Conservation (phyloP, 92 coral and sea anemone genomes). For the Scolanthus callimorphus region DNA sequence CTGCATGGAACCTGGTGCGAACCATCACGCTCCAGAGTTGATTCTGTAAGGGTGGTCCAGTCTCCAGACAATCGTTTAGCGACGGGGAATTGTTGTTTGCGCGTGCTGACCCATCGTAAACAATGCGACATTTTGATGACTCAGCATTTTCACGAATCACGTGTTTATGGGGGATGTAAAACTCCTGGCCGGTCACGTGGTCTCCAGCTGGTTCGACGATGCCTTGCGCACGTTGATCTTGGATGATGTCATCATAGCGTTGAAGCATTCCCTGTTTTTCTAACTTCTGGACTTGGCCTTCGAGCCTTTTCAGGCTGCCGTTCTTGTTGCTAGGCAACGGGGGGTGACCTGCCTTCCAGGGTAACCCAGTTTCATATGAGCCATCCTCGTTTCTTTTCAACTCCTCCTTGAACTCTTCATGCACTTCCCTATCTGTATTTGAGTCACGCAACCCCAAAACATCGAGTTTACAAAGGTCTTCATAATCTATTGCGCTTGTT, state of each 20-base stretch:
- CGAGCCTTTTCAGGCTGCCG: conserved; percentile 26
- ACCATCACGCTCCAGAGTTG: conserved; percentile 36
- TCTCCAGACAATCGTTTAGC: conserved; percentile 38
- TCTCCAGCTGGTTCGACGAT: conserved; percentile 24
- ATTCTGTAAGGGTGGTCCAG: conserved; percentile 39
- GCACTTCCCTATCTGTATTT: too few species aligned
- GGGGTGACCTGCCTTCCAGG: neutral
- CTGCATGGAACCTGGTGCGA: conserved; percentile 16
- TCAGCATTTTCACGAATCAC: conserved; percentile 29
- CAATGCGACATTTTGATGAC: conserved; percentile 34
- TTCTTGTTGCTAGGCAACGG: neutral
- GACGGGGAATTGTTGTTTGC: conserved; percentile 18
- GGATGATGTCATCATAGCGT: conserved; percentile 21
- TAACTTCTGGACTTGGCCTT: conserved; percentile 15
- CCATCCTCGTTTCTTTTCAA: too few species aligned
- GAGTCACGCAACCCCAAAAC: too few species aligned
- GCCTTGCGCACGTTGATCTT: conserved; percentile 32
- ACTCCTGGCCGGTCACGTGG: conserved; percentile 11
- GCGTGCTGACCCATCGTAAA: conserved; percentile 34
- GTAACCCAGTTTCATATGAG: neutral
- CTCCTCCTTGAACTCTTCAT: too few species aligned
- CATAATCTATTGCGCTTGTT: too few species aligned
- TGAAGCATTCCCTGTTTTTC: conserved; percentile 22
- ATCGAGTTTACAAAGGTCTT: too few species aligned
- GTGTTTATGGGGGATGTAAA: conserved; percentile 49